These are phyloP conservation scores for Gastrophysa polygoni DNA, from an alignment of 2,888 invertebrate species.

Conservation along the genomic window DNA sequence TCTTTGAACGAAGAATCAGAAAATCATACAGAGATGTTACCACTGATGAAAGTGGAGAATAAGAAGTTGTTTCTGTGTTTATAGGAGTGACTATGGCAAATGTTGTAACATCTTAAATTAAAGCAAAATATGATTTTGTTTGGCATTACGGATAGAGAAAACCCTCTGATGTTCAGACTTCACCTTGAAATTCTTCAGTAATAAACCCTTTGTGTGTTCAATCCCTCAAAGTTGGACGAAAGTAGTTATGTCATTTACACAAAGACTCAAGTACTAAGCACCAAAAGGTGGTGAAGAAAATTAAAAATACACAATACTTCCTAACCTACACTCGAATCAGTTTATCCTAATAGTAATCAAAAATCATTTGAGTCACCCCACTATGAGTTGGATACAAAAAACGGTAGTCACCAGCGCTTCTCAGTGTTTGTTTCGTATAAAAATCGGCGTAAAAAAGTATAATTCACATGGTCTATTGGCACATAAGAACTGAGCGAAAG, in stretches of 20 bases:
- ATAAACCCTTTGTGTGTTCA: too few species aligned
- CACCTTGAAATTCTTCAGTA: too few species aligned
- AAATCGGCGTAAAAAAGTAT: constrained; percentile 26
- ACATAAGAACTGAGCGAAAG: constrained; percentile 39
- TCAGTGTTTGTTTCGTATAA: constrained; percentile 26
- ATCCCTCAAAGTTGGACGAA: neutral
- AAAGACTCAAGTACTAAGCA: too few species aligned
- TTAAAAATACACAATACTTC: constrained; percentile 5
- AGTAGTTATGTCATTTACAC: neutral
- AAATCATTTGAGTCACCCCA: constrained; percentile 39
- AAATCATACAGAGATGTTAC: too few species aligned
- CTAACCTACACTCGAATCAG: neutral
- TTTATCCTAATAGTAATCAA: constrained; percentile 14
- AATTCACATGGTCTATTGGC: constrained; percentile 43
- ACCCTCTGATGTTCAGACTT: too few species aligned
- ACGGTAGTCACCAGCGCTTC: neutral
- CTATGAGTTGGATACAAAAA: constrained; percentile 28
- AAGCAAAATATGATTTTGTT: too few species aligned
- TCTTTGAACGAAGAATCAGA: too few species aligned
- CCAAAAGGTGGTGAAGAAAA: neutral
- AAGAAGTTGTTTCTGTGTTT: too few species aligned
- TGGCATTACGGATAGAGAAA: too few species aligned
- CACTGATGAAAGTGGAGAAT: too few species aligned
- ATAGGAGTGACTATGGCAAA: too few species aligned
- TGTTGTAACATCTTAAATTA: too few species aligned